phyloP scores from a whole-genome alignment of 2,888 invertebrate species.

The Nebria brevicollis region DNA sequence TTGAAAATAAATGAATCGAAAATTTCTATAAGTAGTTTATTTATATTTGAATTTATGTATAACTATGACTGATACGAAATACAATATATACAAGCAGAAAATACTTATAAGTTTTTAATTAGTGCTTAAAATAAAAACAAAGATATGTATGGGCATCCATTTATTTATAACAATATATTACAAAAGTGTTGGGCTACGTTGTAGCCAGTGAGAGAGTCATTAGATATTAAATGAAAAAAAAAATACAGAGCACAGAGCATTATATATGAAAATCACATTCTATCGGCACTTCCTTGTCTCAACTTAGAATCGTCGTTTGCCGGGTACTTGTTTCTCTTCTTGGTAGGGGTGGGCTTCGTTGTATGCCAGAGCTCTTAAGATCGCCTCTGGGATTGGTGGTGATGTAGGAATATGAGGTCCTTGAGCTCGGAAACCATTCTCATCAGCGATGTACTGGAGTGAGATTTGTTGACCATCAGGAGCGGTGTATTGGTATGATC shows the following conservation, averaged over 20 bases:
- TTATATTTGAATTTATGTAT: no score
- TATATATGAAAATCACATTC: not conserved
- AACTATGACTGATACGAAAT: no score
- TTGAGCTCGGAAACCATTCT: conserved; percentile 74
- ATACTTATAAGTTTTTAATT: not conserved
- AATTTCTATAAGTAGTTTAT: no score
- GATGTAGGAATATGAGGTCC: conserved; percentile 39
- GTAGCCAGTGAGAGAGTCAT: conserved; percentile 34
- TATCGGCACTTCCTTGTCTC: not conserved
- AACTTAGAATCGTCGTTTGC: conserved; percentile 33
- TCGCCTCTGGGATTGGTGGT: conserved; percentile 42
- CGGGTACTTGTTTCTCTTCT: conserved; percentile 16
- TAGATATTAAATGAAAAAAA: not conserved
- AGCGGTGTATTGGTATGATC: conserved; percentile 67
- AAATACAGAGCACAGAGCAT: not conserved
- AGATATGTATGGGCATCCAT: conserved; percentile 22
- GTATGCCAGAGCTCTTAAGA: conserved; percentile 34
- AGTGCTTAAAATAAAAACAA: conserved; percentile 16
- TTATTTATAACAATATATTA: conserved; percentile 41
- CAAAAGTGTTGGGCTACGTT: conserved; percentile 31
- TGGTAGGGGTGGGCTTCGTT: conserved; percentile 35
- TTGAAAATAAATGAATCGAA: no score
- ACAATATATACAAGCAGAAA: no score
- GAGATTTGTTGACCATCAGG: conserved; percentile 71
- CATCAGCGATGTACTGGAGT: conserved; percentile 73